A percentile compares a stretch with the other conserved stretches of the same genome.
phyloP scores from a whole-genome alignment of 2,797 vertebrate species.

The Pangasius mekongensis region DNA sequence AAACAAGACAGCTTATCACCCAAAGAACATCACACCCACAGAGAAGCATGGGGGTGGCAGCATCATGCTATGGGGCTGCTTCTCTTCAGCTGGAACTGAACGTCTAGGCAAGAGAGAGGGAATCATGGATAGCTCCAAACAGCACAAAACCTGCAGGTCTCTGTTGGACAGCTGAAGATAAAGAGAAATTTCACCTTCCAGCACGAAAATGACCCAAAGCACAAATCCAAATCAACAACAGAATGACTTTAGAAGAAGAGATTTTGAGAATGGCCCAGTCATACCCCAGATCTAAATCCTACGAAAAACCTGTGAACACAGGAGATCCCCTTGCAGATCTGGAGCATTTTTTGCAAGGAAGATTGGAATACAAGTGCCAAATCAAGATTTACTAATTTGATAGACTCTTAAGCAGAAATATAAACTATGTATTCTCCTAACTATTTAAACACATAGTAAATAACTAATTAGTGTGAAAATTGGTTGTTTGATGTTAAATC shows the following conservation, averaged over 20 bases:
- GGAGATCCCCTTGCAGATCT: neutral
- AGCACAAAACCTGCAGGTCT: neutral
- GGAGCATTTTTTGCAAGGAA: neutral
- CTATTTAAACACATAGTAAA: neutral
- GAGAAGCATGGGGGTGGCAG: neutral
- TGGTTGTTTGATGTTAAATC: too few species aligned
- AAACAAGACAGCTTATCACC: neutral
- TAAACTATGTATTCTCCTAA: too few species aligned
- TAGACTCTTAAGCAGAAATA: neutral
- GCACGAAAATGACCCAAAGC: neutral
- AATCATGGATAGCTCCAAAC: neutral
- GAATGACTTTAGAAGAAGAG: neutral
- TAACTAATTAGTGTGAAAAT: neutral
- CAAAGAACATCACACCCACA: neutral
- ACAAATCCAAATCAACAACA: neutral
- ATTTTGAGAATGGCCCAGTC: neutral
- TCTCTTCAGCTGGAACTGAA: neutral
- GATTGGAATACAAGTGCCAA: neutral
- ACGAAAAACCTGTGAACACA: neutral
- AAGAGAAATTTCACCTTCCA: neutral
- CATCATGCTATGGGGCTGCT: neutral
- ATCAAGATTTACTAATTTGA: neutral
- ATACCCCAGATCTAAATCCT: neutral
- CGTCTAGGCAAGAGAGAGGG: neutral
- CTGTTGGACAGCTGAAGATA: neutral